Evolutionary conservation across 2,888 invertebrate species (phyloP).

Genomic region (Cyclophora albipunctata): DNA sequence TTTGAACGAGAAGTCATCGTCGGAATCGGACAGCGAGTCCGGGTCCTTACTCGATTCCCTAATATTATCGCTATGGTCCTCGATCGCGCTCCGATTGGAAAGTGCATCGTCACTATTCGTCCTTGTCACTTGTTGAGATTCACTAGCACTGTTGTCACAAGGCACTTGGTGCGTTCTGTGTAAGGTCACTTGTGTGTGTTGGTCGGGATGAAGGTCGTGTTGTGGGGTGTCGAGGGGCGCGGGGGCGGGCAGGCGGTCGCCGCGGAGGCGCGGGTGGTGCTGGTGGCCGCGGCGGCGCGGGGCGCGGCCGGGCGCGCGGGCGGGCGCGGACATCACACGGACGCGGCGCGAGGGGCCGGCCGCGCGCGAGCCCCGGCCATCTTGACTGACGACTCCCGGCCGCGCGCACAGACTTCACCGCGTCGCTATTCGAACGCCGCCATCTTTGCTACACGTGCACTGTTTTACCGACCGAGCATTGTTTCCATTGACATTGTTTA

Average conservation of each 20-base stretch:
- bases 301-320: constrained; percentile 76
- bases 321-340: constrained; percentile 75
- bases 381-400: constrained; percentile 60
- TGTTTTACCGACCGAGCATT: constrained; percentile 54
- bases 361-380: constrained; percentile 77
- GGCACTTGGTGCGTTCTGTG: constrained; percentile 67
- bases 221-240: constrained; percentile 23
- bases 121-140: constrained; percentile 73
- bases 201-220: constrained; percentile 3
- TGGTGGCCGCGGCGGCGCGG: constrained; percentile 83
- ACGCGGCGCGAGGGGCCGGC: constrained; percentile 59
- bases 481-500: constrained; percentile 22
- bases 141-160: constrained; percentile 75
- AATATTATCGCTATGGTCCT: constrained; percentile 53
- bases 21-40: constrained; percentile 49
- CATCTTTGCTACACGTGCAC: constrained; percentile 52
- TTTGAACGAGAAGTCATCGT: constrained; percentile 62
- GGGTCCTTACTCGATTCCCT: constrained; percentile 41
- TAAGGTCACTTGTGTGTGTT: constrained; percentile 69
- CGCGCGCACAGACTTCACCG: constrained; percentile 44
- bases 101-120: constrained; percentile 74
- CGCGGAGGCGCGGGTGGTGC: constrained; percentile 82
- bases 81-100: constrained; percentile 62
- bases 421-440: constrained; percentile 42
- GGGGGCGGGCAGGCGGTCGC: constrained; percentile 73